Conservation (phyloP, 2,113 vertebrate genomes). For the Pelecanus crispus region DNA sequence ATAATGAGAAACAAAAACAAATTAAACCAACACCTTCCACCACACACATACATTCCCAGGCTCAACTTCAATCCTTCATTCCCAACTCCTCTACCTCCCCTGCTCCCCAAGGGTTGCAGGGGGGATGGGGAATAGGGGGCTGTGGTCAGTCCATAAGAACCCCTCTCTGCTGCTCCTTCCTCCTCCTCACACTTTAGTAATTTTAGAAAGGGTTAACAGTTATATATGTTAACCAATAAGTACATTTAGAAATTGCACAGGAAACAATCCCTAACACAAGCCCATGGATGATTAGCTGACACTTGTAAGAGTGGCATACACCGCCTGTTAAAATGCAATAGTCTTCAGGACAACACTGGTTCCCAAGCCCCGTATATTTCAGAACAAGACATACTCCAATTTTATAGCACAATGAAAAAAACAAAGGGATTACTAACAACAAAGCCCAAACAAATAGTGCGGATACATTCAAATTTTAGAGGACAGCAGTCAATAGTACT, state of each 20-base stretch:
- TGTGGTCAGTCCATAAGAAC: not conserved
- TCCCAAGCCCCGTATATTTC: not conserved
- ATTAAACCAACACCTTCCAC: not conserved
- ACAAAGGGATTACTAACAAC: not conserved
- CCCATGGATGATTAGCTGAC: not conserved
- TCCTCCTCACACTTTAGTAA: not conserved
- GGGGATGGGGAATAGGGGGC: accelerated
- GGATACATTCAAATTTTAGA: accelerated
- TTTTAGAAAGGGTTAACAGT: not conserved
- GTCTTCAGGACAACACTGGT: not conserved
- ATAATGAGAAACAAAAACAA: not conserved
- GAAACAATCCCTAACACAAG: not conserved
- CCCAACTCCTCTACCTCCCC: not conserved
- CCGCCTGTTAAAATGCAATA: not conserved
- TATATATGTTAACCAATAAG: not conserved
- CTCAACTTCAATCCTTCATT: not conserved
- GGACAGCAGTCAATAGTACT: not conserved
- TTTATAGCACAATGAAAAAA: not conserved
- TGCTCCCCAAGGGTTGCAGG: accelerated
- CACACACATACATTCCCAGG: not conserved
- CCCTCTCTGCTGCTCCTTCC: not conserved
- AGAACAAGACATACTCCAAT: not conserved
- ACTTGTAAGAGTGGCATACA: not conserved
- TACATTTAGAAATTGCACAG: not conserved
- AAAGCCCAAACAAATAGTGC: not conserved